Percentiles rank a stretch among this genome's conserved stretches.
phyloP scores from a whole-genome alignment of 2,113 vertebrate species.

The Aegithalos caudatus region DNA sequence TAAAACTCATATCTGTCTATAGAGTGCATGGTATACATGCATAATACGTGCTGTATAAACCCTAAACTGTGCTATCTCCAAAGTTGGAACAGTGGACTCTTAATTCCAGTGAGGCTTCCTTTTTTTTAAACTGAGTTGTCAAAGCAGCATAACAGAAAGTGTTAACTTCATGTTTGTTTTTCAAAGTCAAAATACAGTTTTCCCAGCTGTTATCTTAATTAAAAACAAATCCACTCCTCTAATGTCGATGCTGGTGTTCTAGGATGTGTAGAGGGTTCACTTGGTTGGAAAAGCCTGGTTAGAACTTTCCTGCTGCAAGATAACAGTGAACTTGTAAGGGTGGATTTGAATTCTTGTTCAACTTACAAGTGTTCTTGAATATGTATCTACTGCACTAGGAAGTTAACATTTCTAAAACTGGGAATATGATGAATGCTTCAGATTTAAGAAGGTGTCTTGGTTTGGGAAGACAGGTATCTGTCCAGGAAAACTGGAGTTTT shows the following conservation, averaged over 20 bases:
- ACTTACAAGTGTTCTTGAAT: neutral
- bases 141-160: neutral
- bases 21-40: neutral
- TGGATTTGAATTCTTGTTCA: neutral
- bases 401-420: neutral
- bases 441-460: too few species aligned
- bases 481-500: too few species aligned
- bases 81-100: neutral
- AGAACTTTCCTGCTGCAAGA: neutral
- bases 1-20: neutral
- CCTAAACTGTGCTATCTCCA: neutral
- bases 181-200: neutral
- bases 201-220: neutral
- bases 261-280: neutral
- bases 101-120: neutral
- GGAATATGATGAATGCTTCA: neutral
- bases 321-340: neutral
- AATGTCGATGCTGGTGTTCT: neutral
- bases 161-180: neutral
- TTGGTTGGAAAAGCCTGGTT: neutral
- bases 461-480: too few species aligned
- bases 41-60: neutral
- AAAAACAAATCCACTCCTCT: neutral
- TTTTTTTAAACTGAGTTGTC: neutral
- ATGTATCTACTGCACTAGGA: neutral